These are phyloP conservation scores for Ectropis grisescens DNA, from an alignment of 1,140 invertebrate species.

Conservation along the genomic window DNA sequence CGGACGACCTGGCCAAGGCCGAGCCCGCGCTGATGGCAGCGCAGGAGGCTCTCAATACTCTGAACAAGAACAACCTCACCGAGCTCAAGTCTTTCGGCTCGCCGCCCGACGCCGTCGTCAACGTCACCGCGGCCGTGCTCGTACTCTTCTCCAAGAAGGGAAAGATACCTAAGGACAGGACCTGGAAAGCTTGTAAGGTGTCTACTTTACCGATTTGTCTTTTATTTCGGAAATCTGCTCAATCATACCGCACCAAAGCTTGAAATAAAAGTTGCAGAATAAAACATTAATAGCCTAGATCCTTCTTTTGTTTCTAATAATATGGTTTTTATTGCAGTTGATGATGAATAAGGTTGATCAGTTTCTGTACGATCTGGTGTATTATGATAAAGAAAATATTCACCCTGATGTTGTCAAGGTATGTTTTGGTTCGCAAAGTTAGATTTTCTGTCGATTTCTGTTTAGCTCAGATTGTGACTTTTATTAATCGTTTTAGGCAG, in stretches of 20 bases:
- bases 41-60: conserved; percentile 90
- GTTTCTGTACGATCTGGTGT: conserved; percentile 87
- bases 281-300: too few species aligned
- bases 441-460: too few species aligned
- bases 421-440: too few species aligned
- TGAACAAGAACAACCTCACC: conserved; percentile 95
- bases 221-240: too few species aligned
- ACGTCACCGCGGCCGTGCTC: conserved; percentile 89
- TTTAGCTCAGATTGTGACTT: too few species aligned
- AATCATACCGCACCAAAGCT: too few species aligned
- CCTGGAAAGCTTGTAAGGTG: conserved; percentile 92
- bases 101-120: conserved; percentile 85
- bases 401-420: conserved; percentile 88
- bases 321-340: conserved; percentile 35
- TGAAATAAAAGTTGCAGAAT: too few species aligned
- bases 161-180: conserved; percentile 92
- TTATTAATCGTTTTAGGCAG: conserved; percentile 47
- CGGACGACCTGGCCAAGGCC: conserved; percentile 90
- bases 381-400: conserved; percentile 96
- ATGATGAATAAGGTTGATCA: conserved; percentile 79
- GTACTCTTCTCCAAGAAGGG: conserved; percentile 88
- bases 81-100: conserved; percentile 95
- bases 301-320: too few species aligned
- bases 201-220: too few species aligned
- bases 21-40: conserved; percentile 92